phyloP scores from a whole-genome alignment of 2,888 invertebrate genomes.

The Oscheius myriophilus region DNA sequence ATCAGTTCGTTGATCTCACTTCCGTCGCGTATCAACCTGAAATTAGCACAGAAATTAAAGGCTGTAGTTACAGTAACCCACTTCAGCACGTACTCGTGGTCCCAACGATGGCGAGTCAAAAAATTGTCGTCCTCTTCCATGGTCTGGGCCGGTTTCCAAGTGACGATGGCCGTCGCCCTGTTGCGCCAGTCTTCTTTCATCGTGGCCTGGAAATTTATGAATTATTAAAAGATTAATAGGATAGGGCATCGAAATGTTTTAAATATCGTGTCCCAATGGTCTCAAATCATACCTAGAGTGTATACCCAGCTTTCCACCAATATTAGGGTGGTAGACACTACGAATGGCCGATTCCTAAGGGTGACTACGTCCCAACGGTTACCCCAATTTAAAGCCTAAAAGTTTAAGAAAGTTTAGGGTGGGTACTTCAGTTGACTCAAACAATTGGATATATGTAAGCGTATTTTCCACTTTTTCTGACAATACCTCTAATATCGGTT shows the following conservation, averaged over 20 bases:
- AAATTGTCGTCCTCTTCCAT: conserved; percentile 32
- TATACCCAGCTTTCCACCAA: too few relatives aligned
- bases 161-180: not conserved
- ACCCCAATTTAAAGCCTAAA: too few relatives aligned
- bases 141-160: not conserved
- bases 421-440: conserved; percentile 9
- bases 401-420: too few relatives aligned
- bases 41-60: not conserved
- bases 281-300: too few relatives aligned
- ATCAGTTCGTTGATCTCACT: conserved; percentile 2
- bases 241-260: too few relatives aligned
- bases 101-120: not conserved
- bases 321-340: too few relatives aligned
- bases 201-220: not conserved
- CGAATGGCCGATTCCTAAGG: too few relatives aligned
- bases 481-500: too few relatives aligned
- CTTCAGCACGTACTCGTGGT: conserved; percentile 11
- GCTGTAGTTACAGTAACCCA: not conserved
- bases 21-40: not conserved
- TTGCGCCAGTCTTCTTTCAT: conserved; percentile 19
- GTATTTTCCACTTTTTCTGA: too few relatives aligned
- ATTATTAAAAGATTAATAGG: too few relatives aligned
- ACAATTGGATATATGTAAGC: not conserved
- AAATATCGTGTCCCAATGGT: too few relatives aligned
- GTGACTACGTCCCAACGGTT: too few relatives aligned